Conservation (phyloP, 2,113 vertebrate genomes). For the Ariopsis seemanni region DNA sequence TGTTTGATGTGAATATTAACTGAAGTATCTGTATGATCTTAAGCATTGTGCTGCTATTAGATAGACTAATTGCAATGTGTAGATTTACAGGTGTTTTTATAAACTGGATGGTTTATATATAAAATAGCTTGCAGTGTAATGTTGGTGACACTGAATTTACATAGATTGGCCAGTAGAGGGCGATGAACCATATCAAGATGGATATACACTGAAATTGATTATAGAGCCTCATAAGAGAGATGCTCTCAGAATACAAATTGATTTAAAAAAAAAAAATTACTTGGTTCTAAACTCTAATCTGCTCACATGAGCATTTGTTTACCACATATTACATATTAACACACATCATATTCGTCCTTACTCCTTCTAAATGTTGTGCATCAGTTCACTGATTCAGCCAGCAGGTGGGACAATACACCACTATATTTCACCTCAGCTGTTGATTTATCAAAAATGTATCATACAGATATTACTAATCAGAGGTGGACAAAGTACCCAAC, state of each 20-base stretch:
- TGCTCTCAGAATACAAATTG: background rate
- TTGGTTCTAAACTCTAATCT: background rate
- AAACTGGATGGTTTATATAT: background rate
- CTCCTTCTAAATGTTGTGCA: background rate
- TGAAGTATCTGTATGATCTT: background rate
- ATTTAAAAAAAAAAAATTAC: background rate
- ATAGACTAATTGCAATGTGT: background rate
- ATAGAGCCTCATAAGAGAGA: background rate
- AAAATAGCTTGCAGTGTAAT: too few species aligned
- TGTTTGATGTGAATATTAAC: background rate
- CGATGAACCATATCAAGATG: background rate
- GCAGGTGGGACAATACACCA: constrained; percentile 52
- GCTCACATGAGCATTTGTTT: background rate
- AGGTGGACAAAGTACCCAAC: too few species aligned
- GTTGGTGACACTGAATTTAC: constrained; percentile 2
- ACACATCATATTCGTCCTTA: background rate
- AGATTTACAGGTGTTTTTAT: background rate
- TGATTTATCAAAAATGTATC: background rate
- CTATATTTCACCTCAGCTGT: background rate
- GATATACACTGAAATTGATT: background rate
- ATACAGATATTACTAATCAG: too few species aligned
- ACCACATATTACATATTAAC: background rate
- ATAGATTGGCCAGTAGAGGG: constrained; percentile 14
- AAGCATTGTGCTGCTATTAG: background rate
- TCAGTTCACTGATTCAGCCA: constrained; percentile 5